phyloP scores from a whole-genome alignment of 2,888 invertebrate genomes.

The Strigamia transsilvanica region DNA sequence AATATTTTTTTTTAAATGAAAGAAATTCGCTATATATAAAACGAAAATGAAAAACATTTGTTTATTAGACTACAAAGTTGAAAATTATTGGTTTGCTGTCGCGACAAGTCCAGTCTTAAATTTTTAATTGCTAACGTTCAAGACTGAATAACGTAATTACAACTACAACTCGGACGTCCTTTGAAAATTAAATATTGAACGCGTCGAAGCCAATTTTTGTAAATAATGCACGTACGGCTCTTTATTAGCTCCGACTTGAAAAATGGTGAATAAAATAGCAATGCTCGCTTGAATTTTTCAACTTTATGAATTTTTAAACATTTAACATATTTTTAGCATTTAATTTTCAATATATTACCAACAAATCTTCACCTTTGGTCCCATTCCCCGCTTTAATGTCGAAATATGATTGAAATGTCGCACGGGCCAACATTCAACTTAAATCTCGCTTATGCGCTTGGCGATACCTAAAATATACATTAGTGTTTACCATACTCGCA shows the following conservation, averaged over 20 bases:
- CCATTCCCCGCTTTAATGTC: too few species aligned
- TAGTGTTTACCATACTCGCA: too few species aligned
- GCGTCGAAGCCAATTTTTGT: background rate
- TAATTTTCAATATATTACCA: too few species aligned
- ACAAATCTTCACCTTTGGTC: too few species aligned
- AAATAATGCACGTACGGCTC: background rate
- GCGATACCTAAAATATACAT: too few species aligned
- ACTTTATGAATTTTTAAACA: too few species aligned
- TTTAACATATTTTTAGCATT: too few species aligned
- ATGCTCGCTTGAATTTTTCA: background rate
- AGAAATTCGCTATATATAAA: background rate
- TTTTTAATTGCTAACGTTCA: conserved; percentile 17
- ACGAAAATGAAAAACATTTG: background rate
- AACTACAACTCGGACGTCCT: background rate
- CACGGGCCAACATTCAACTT: too few species aligned
- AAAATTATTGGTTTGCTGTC: background rate
- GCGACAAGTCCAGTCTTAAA: background rate
- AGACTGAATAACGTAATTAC: background rate
- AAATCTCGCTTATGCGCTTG: too few species aligned
- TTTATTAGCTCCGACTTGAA: background rate
- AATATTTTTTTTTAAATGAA: background rate
- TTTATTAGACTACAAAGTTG: background rate
- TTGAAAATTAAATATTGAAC: conserved; percentile 10
- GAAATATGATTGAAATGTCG: too few species aligned
- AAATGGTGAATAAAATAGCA: conserved; percentile 2